Base-by-base conservation (phyloP, 2,888 invertebrate species). In the Gnatocerus cornutus region DNA sequence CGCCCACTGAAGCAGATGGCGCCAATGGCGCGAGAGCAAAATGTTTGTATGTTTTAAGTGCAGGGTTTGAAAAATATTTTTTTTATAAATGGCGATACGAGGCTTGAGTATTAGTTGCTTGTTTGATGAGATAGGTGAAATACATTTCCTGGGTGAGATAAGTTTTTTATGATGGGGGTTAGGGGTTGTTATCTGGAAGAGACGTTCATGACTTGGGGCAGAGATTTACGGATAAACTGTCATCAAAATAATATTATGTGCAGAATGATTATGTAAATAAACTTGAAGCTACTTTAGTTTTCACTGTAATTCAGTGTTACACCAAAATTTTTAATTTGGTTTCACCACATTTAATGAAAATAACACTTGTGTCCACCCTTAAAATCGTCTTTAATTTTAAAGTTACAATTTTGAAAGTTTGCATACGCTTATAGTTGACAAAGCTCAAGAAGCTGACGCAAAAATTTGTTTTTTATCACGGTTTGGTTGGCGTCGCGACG, bases 1-100 rank as follows among this genome's bases (percentile, higher is more conserved):
- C 30, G 13, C 46, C 45, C 59, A 45, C 39, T 37, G 16, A 21
- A 29, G 61, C 61, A 61, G 61, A 61, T 61, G 61, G 61, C 61
- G 50, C 48, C 48, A 37, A 50, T 50, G 53, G 6, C 7, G 41
- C 41, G 41, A 3, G 13, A 12, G 13, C 12, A 3, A 12, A 4
- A 7, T 43, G 12, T 33, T 33, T 33, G 2, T 33, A 33, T 33
- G 33, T n/a, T n/a, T n/a, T n/a, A 33, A 41, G 10, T 12, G n/a
- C 41, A 3, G 41, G 5, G 12, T 13, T 41, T 41, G 41, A 41
- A 41, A 41, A 41, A 41, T 41, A 41, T 41, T 41, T 41, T 41
- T 41, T 12, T n/a, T 12, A n/a, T 5, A 41, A 41, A 6, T 6
- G 41, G 6, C 2, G 10, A 41, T 33, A 33, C 41, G 41, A 41